Conservation (phyloP, 2,888 invertebrate species). For the Himalopsyche japonica region DNA sequence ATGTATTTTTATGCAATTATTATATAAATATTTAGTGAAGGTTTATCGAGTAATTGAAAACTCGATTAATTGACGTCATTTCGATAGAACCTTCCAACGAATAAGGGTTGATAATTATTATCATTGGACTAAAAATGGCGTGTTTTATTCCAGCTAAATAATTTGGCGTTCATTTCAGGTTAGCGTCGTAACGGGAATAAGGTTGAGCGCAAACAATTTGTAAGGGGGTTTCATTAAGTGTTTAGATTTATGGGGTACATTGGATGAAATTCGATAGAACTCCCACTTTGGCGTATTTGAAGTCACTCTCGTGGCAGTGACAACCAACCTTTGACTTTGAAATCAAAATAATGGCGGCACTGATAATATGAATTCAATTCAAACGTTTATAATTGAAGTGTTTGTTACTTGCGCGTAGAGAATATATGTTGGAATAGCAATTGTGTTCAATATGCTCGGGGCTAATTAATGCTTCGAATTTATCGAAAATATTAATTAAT, state of each 20-base stretch:
- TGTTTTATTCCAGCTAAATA: background rate
- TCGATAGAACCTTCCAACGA: no score
- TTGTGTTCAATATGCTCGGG: no score
- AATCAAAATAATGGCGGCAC: background rate
- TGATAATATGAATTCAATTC: background rate
- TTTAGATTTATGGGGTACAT: constrained; percentile 16
- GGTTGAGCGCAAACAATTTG: constrained; percentile 16
- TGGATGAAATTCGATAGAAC: background rate
- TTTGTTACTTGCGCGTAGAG: no score
- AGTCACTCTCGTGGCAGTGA: background rate
- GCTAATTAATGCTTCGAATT: no score
- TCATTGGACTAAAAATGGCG: background rate
- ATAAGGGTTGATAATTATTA: background rate
- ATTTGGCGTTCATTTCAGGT: background rate
- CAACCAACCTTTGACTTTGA: background rate
- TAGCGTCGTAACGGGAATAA: constrained; percentile 11
- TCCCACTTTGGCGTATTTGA: background rate
- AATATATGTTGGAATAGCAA: no score
- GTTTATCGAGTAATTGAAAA: no score
- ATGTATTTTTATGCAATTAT: no score
- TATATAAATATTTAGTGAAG: no score
- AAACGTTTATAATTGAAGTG: no score
- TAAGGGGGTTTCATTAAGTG: constrained; percentile 26
- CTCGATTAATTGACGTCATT: no score
- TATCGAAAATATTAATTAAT: no score